These are phyloP conservation scores for Griposia aprilina DNA, from an alignment of 2,888 invertebrate species.

Conservation along the genomic window DNA sequence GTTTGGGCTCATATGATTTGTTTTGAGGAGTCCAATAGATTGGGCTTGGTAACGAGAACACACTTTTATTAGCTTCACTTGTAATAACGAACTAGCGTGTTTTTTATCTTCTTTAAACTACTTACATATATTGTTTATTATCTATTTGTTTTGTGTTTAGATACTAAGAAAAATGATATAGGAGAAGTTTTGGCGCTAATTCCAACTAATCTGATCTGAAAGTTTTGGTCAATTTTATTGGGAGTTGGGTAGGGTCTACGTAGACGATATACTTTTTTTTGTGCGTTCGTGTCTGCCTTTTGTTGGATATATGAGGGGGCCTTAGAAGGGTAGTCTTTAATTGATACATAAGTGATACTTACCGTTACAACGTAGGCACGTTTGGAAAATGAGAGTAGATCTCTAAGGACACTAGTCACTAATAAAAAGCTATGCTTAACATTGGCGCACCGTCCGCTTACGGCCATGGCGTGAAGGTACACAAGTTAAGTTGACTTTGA, in stretches of 20 bases:
- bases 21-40: too few species aligned
- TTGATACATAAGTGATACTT: background rate
- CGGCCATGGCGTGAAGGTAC: background rate
- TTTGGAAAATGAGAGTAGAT: background rate
- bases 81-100: too few species aligned
- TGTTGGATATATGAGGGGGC: background rate
- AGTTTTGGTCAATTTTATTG: too few species aligned
- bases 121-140: too few species aligned
- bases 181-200: too few species aligned
- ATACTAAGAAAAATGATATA: too few species aligned
- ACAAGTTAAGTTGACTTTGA: too few species aligned
- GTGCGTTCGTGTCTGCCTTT: background rate
- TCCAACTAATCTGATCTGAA: background rate
- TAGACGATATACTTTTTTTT: background rate
- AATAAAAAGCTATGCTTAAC: background rate
- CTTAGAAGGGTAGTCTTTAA: background rate
- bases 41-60: too few species aligned
- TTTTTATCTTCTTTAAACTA: too few species aligned
- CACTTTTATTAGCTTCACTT: too few species aligned
- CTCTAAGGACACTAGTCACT: background rate
- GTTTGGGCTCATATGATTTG: too few species aligned
- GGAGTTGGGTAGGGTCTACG: background rate
- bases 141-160: too few species aligned
- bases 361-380: background rate
- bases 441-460: background rate